Percentiles rank a stretch among this genome's conserved stretches.
phyloP scores from a whole-genome alignment of 2,797 vertebrate genomes.

The Hephaestus fuliginosus region DNA sequence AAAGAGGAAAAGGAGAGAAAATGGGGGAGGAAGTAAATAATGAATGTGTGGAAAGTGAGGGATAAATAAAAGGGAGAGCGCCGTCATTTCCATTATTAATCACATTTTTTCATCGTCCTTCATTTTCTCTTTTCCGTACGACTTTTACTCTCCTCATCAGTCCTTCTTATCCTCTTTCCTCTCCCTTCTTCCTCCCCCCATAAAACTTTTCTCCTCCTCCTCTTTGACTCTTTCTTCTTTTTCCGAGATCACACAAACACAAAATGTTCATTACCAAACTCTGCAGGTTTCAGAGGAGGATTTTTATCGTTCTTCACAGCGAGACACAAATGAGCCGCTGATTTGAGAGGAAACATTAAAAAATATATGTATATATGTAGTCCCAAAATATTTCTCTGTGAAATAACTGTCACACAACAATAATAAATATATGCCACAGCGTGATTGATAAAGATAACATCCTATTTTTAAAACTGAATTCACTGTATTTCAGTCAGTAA shows the following conservation, averaged over 20 bases:
- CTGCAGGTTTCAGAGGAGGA: neutral
- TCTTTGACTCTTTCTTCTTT: neutral
- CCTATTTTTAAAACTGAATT: too few relatives aligned
- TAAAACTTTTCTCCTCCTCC: neutral
- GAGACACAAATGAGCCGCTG: neutral
- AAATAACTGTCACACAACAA: neutral
- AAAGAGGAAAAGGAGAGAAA: neutral
- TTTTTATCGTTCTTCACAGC: neutral
- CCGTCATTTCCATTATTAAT: constrained; percentile 42
- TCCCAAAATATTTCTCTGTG: neutral
- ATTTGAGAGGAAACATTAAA: neutral
- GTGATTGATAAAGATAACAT: too few relatives aligned
- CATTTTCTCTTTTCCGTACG: neutral
- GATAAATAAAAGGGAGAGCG: constrained; percentile 15
- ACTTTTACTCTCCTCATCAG: neutral
- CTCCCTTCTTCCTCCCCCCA: neutral
- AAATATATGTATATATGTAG: neutral
- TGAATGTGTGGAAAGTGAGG: constrained; percentile 34
- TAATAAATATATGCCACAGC: too few relatives aligned
- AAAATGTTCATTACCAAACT: neutral
- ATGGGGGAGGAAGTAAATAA: constrained; percentile 35
- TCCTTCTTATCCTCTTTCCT: neutral
- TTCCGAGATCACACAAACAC: neutral
- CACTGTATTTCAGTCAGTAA: too few relatives aligned
- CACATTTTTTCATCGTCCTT: neutral